Percentiles rank a stretch among this genome's conserved stretches.
Evolutionary conservation across 2,113 vertebrate species (phyloP).

Genomic region (Hassar affinis): DNA sequence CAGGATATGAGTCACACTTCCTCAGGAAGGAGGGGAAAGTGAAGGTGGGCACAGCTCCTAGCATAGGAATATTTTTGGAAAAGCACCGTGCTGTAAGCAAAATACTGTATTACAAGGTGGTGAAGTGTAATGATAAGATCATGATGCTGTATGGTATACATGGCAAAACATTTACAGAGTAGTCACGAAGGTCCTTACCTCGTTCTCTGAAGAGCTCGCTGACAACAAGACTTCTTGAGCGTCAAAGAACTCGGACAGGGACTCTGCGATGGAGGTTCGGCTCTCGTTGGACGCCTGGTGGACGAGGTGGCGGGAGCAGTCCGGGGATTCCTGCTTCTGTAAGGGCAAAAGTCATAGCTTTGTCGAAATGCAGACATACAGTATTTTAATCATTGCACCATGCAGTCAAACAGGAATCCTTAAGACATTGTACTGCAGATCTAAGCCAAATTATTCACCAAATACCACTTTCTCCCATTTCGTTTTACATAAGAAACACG

Average conservation of each 20-base stretch:
- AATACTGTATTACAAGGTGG: neutral
- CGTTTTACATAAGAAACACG: neutral
- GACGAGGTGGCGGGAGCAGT: conserved; percentile 79
- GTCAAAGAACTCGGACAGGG: conserved; percentile 94
- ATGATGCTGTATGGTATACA: neutral
- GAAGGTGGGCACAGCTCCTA: neutral
- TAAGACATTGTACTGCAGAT: neutral
- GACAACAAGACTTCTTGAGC: conserved; percentile 94
- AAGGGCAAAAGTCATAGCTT: conserved; percentile 50
- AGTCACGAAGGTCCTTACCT: conserved; percentile 71
- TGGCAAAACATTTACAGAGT: neutral
- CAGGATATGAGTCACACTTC: conserved; percentile 5
- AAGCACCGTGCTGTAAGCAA: neutral
- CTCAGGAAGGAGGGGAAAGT: neutral
- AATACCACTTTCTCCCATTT: neutral
- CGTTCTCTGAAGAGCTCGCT: conserved; percentile 96
- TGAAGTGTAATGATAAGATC: neutral
- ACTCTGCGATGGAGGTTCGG: conserved; percentile 88
- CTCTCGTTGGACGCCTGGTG: conserved; percentile 95
- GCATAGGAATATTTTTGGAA: neutral
- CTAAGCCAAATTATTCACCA: neutral
- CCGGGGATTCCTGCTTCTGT: conserved; percentile 78
- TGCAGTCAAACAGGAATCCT: neutral
- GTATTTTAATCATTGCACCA: neutral
- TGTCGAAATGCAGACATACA: conserved; percentile 10